Evolutionary conservation across 2,113 vertebrate genomes (phyloP).

Genomic region (Hystrix cristata): DNA sequence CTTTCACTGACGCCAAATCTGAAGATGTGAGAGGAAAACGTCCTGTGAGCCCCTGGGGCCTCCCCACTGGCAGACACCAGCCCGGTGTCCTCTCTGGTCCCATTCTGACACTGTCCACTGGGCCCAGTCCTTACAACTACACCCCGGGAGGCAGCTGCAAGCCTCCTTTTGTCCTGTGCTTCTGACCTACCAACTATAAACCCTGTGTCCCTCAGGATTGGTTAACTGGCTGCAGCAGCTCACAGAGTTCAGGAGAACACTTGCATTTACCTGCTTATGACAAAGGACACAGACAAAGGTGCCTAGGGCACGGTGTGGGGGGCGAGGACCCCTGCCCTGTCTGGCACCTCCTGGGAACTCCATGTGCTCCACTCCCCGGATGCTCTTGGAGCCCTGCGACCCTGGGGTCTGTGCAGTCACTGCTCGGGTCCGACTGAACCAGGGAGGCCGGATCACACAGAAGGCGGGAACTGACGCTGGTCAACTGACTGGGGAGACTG

Average conservation of each 20-base stretch:
- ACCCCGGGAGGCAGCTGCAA: not conserved
- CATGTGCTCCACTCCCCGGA: not conserved
- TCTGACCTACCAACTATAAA: no score
- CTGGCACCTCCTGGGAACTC: not conserved
- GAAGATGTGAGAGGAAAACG: not conserved
- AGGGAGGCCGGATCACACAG: not conserved
- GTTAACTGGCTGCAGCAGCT: not conserved
- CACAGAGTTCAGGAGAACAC: not conserved
- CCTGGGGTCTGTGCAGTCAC: no score
- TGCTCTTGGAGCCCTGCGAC: not conserved
- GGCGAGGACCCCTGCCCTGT: not conserved
- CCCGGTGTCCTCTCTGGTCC: not conserved
- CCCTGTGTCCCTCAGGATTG: not conserved
- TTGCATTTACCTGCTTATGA: not conserved
- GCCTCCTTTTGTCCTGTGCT: not conserved
- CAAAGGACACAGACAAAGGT: not conserved
- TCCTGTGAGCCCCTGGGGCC: not conserved
- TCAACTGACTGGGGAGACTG: not conserved
- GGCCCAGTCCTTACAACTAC: not conserved
- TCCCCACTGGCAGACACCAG: not conserved
- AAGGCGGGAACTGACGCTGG: not conserved
- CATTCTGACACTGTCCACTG: not conserved
- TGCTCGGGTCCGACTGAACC: not conserved
- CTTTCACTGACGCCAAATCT: not conserved
- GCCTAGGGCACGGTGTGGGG: not conserved